Base-by-base conservation (phyloP, 2,888 invertebrate species). In the Agrochola lychnidis region DNA sequence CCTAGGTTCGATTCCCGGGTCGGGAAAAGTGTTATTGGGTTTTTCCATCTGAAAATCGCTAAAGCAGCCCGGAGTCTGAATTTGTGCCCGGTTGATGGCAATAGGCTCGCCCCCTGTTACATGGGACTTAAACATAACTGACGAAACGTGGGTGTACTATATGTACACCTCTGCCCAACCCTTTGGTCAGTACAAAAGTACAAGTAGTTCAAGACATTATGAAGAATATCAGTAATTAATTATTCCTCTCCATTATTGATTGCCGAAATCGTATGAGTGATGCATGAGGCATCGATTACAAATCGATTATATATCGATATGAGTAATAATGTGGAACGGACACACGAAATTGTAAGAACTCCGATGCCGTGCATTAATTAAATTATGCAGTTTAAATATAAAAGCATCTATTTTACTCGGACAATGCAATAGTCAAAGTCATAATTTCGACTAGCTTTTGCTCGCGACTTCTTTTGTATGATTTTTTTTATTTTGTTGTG, bases 251-350 rank as follows among this genome's bases (percentile, higher is more conserved):
- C 25, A 74, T 56, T 79, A 79, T 69, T 19, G 53, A 82, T 71
- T 71, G 53, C 66, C 69, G 76, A 70, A 80, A 78, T 71, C 67
- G 79, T 69, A 66, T 75, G 62, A 84, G 12, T 68, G 67, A 79
- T 72, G 66, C 59, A 72, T 48, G 56, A 74, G 68, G 63, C 36
- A 71, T 71, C 67, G 42, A 79, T 73, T 70, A 73, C 78, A 81
- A 83, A 78, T 78, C 69, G 82, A 71, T 81, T 81, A 73, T 36
- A 48, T 59, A 64, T 75, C 19, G 40, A 57, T 57, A 16, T 69
- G 56, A 64, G 56, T 66, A 80, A 84, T 79, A 48, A 57, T 45
- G 63, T 80, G 63, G 56, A 82, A 84, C 81, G 51, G 70, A 62
- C 36, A 59, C 68, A 63, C n/a, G 45, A 61, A 71, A 56, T 79